phyloP scores from a whole-genome alignment of 2,113 vertebrate species.

The Canis aureus region DNA sequence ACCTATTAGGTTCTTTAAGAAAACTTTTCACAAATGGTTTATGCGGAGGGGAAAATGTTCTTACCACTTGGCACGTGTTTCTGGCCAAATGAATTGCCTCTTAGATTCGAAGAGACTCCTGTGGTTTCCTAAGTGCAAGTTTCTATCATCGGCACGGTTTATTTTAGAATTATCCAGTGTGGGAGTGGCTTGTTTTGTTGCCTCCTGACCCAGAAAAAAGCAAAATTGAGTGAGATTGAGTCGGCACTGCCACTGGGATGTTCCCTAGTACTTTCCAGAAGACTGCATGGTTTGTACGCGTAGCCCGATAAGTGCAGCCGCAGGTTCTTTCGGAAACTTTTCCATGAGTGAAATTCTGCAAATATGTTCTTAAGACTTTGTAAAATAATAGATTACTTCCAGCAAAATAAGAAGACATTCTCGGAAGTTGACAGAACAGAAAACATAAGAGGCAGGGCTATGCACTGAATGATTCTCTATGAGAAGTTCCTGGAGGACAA shows the following conservation, averaged over 20 bases:
- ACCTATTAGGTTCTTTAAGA: background rate
- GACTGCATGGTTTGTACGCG: background rate
- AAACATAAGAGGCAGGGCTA: background rate
- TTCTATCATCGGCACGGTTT: background rate
- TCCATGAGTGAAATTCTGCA: background rate
- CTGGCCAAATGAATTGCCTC: background rate
- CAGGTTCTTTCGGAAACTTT: background rate
- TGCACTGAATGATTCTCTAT: rapidly evolving
- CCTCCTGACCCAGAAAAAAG: background rate
- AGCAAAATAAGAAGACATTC: background rate
- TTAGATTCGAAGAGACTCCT: background rate
- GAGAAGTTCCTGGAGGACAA: background rate
- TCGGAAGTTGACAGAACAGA: background rate
- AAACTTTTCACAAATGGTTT: background rate
- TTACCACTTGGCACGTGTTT: background rate
- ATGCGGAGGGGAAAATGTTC: background rate
- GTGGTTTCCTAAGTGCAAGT: background rate
- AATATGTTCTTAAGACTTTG: background rate
- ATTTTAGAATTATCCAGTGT: background rate
- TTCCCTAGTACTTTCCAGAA: background rate
- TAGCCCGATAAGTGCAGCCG: background rate
- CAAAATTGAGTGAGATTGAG: background rate
- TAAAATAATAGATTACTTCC: background rate
- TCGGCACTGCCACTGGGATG: background rate
- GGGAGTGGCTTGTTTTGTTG: background rate